Base-by-base conservation (phyloP, 2,888 invertebrate species). In the Hemithea aestivaria region DNA sequence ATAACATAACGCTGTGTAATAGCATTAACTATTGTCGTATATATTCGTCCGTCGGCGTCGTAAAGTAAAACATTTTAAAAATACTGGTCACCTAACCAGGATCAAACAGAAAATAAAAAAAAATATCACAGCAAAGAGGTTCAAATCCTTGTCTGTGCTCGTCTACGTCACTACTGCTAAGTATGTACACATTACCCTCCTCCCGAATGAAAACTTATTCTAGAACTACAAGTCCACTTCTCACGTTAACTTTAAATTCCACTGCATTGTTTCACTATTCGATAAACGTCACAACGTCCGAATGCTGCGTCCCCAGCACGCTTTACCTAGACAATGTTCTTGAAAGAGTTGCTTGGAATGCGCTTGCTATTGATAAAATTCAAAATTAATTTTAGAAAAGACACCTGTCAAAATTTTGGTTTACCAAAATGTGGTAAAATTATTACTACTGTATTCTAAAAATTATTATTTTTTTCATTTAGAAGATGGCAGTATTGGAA, bases 291-390 rank as follows among this genome's bases (percentile, higher is more conserved):
- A 25, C 31, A 35, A 31, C 12, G 43, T 44, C 41, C 44, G 35
- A 43, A 37, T 35, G 65, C 58, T 60, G 58, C 51, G 21, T 30
- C 47, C 54, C 62, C 73, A 75, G 78, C 82, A 60, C 67, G 79
- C 83, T 77, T 79, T 73, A 85, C 74, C 83, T 63, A 76, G 80
- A 80, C 85, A 80, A 78, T 82, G 77, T 82, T 81, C 82, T 73
- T 66, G 66, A 59, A 69, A 68, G 69, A 78, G 63, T 40, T 28
- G 36, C 32, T 40, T 51, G 46, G 16, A 16, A 42, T 28, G 45
- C 48, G 43, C 27, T 37, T 53, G 6, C 4, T 2, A 7, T 12
- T 7, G 6, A 7, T 12, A 9, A n/a, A 27, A 20, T 10, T 10
- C 2, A 8, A 12, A 25, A 21, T 1, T n/a, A 27, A 21, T n/a